These are phyloP conservation scores for Platorchestia sp. DNA, from an alignment of 1,140 invertebrate genomes.

Conservation along the genomic window DNA sequence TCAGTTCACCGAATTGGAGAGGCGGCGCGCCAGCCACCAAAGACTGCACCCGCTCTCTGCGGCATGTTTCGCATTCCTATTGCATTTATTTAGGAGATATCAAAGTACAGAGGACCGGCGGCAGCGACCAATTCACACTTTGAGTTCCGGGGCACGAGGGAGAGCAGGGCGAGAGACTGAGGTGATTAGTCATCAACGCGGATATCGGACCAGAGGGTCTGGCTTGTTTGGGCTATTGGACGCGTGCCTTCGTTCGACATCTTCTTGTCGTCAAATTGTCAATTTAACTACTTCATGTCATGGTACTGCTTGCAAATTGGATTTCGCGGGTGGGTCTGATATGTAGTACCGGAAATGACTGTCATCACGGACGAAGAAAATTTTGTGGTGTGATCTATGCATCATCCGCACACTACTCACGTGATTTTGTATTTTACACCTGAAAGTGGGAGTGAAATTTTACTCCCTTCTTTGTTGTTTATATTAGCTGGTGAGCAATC, in stretches of 20 bases:
- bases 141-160: neutral
- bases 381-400: too few relatives aligned
- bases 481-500: too few relatives aligned
- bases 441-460: too few relatives aligned
- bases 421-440: too few relatives aligned
- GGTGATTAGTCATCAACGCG: constrained; percentile 16
- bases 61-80: constrained; percentile 27
- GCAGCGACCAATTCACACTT: neutral
- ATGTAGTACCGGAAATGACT: too few relatives aligned
- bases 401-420: too few relatives aligned
- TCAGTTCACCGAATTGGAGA: neutral
- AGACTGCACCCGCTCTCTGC: neutral
- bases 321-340: too few relatives aligned
- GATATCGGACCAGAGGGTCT: neutral
- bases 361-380: too few relatives aligned
- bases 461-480: too few relatives aligned
- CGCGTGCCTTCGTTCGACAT: neutral
- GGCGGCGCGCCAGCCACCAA: neutral
- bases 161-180: neutral
- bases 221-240: neutral
- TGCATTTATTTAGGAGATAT: constrained; percentile 47
- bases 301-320: too few relatives aligned
- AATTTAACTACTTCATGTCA: too few relatives aligned
- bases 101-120: neutral
- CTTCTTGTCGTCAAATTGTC: neutral